Percentiles rank a stretch among this genome's conserved stretches.
These are phyloP conservation scores for Drosophila anomalata DNA, from an alignment of 2,888 invertebrate genomes.

Conservation along the genomic window DNA sequence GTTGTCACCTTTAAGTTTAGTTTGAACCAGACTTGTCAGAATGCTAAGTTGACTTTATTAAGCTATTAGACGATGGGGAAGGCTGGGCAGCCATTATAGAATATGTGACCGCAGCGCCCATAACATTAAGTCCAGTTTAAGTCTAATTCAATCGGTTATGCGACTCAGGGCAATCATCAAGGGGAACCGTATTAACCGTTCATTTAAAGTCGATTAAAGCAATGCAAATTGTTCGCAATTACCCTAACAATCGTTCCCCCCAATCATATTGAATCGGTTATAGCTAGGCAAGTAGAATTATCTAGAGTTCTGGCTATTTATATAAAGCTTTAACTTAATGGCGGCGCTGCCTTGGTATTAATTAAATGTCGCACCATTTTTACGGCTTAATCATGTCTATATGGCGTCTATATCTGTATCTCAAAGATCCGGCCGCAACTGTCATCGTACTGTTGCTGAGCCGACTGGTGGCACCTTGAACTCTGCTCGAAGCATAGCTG, in stretches of 20 bases:
- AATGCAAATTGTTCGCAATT: conserved; percentile 43
- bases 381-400: conserved; percentile 26
- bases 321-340: conserved; percentile 24
- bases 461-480: conserved; percentile 57
- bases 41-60: conserved; percentile 43
- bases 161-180: conserved; percentile 14
- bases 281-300: conserved; percentile 10
- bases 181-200: conserved; percentile 13
- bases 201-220: conserved; percentile 39
- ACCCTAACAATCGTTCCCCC: conserved; percentile 28
- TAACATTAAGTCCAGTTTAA: conserved; percentile 17
- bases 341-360: conserved; percentile 50
- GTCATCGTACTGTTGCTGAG: conserved; percentile 30
- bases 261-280: conserved; percentile 17
- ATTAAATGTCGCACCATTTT: conserved; percentile 32
- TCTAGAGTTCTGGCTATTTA: conserved; percentile 27
- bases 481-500: conserved; percentile 49
- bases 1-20: conserved; percentile 7
- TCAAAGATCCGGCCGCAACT: conserved; percentile 15
- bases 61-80: conserved; percentile 43
- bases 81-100: conserved; percentile 3
- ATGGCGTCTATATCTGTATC: conserved; percentile 25
- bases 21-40: background rate
- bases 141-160: conserved; percentile 24
- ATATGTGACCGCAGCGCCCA: conserved; percentile 11